Conservation (phyloP, 2,113 vertebrate genomes). For the Perccottus glenii region DNA sequence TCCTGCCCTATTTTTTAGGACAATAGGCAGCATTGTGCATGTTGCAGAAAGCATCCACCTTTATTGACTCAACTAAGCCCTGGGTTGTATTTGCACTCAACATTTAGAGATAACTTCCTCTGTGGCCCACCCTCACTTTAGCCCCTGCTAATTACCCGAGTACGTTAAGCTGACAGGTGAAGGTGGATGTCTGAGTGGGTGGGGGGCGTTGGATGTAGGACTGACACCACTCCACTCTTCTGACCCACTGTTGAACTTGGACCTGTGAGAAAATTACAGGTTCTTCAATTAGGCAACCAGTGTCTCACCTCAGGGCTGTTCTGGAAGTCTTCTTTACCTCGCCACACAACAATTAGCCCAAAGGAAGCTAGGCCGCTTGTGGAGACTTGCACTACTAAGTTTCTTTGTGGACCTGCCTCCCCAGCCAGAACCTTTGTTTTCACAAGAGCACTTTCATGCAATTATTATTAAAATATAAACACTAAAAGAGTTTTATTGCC, state of each 20-base stretch:
- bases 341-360: conserved; percentile 74
- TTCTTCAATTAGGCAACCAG: conserved; percentile 68
- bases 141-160: conserved; percentile 50
- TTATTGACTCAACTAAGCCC: conserved; percentile 63
- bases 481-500: background rate
- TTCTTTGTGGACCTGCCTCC: conserved; percentile 26
- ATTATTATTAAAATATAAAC: conserved; percentile 31
- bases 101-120: conserved; percentile 73
- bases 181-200: conserved; percentile 55
- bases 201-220: conserved; percentile 1
- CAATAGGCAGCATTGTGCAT: conserved; percentile 72
- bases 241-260: conserved; percentile 76
- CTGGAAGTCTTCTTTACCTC: conserved; percentile 64
- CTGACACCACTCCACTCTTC: conserved; percentile 50
- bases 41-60: conserved; percentile 57
- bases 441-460: conserved; percentile 20
- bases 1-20: conserved; percentile 47
- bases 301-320: conserved; percentile 61
- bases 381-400: conserved; percentile 52
- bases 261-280: conserved; percentile 75
- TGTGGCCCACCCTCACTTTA: conserved; percentile 57
- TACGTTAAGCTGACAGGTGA: conserved; percentile 73
- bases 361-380: conserved; percentile 57
- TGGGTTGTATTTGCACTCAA: conserved; percentile 57
- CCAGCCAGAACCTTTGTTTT: conserved; percentile 47